Percentiles rank a stretch among this genome's conserved stretches.
Evolutionary conservation across 2,888 invertebrate genomes (phyloP).

Genomic region (Agonopterix heracliana): DNA sequence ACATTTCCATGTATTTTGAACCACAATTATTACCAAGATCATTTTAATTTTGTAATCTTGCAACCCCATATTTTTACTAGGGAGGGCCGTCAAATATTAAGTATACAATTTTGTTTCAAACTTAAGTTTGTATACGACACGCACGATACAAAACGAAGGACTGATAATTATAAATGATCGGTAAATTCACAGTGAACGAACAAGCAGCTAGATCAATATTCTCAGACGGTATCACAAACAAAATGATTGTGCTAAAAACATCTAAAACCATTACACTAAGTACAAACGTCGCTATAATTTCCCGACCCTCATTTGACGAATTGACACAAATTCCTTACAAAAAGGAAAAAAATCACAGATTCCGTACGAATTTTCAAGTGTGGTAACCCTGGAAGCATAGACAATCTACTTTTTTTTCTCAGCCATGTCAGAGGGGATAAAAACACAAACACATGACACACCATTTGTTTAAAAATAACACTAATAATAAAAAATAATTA

Average conservation of each 20-base stretch:
- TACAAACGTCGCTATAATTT: conserved; percentile 39
- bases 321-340: conserved; percentile 30
- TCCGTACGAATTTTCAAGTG: conserved; percentile 15
- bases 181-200: too few relatives aligned
- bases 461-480: conserved; percentile 58
- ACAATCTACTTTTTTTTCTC: conserved; percentile 33
- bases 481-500: conserved; percentile 62
- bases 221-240: conserved; percentile 32
- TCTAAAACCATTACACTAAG: conserved; percentile 50
- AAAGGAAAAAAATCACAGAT: conserved; percentile 52
- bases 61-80: too few relatives aligned
- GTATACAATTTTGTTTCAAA: too few relatives aligned
- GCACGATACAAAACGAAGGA: too few relatives aligned
- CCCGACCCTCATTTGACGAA: conserved; percentile 41
- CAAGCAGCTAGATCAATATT: too few relatives aligned
- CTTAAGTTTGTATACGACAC: too few relatives aligned
- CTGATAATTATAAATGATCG: too few relatives aligned
- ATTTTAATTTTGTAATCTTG: too few relatives aligned
- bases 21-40: too few relatives aligned
- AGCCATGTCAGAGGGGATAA: conserved; percentile 45
- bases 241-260: conserved; percentile 49
- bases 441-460: conserved; percentile 59
- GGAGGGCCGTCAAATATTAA: too few relatives aligned
- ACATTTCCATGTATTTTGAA: too few relatives aligned
- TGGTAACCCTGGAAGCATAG: conserved; percentile 24